A percentile compares a stretch with the other conserved stretches of the same genome.
phyloP scores from a whole-genome alignment of 2,113 vertebrate species.

The Alethe castanea region DNA sequence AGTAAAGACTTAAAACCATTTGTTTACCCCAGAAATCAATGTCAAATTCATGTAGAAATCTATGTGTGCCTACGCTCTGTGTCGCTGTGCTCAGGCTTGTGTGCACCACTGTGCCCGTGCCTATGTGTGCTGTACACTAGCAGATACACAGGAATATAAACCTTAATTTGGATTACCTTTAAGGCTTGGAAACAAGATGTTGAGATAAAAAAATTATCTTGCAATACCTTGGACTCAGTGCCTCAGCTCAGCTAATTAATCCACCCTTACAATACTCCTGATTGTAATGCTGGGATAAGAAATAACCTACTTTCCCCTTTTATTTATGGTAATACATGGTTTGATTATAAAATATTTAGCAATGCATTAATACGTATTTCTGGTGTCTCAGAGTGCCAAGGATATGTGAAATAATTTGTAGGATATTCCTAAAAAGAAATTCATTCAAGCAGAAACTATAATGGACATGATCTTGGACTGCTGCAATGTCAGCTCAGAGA shows the following conservation, averaged over 20 bases:
- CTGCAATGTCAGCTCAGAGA: rapidly evolving
- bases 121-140: neutral
- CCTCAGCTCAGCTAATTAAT: neutral
- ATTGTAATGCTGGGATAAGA: neutral
- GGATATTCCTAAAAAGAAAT: neutral
- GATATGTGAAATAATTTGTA: neutral
- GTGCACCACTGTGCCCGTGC: neutral
- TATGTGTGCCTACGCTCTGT: neutral
- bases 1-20: conserved; percentile 85
- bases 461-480: neutral
- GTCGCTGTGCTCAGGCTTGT: neutral
- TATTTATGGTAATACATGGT: neutral
- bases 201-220: neutral
- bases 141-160: neutral
- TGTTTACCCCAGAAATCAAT: conserved; percentile 93
- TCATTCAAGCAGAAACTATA: neutral
- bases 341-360: conserved; percentile 23
- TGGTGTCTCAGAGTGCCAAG: neutral
- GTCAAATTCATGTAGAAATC: conserved; percentile 66
- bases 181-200: neutral
- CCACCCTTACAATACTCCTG: neutral
- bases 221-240: neutral
- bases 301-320: conserved; percentile 21
- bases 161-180: neutral
- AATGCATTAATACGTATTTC: neutral